Conservation (phyloP, 1,140 invertebrate genomes). For the Battus philenor region DNA sequence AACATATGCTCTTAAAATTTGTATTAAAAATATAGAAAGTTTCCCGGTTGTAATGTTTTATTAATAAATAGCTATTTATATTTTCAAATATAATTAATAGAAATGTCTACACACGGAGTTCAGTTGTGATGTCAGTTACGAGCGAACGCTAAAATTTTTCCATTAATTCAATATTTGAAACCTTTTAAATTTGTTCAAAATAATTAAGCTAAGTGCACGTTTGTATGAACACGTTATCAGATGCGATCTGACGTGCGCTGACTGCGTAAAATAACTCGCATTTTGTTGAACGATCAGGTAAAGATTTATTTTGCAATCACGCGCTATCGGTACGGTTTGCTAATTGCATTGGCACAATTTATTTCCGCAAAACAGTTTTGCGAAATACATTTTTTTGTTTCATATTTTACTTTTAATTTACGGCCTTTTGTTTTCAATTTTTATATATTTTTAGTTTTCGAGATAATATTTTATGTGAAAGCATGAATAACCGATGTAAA, state of each 20-base stretch:
- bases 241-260: constrained; percentile 3
- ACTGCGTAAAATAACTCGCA: constrained; percentile 11
- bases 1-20: no score
- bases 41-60: no score
- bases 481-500: no score
- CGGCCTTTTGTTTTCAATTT: background rate
- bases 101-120: no score
- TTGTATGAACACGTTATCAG: constrained; percentile 2
- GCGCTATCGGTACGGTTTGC: constrained; percentile 9
- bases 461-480: no score
- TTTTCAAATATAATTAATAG: no score
- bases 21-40: no score
- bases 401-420: background rate
- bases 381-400: constrained; percentile 1
- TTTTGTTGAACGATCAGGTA: constrained; percentile 9
- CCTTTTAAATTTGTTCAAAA: constrained; percentile 4
- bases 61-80: no score
- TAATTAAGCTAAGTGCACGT: constrained; percentile 8
- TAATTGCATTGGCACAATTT: constrained; percentile 12
- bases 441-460: no score
- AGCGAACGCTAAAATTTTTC: no score
- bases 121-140: no score
- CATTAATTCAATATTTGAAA: no score
- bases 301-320: constrained; percentile 13
- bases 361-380: constrained; percentile 7